A percentile compares a stretch with the other conserved stretches of the same genome.
Conservation (phyloP, 2,888 invertebrate genomes). For the Lottia scabra region DNA sequence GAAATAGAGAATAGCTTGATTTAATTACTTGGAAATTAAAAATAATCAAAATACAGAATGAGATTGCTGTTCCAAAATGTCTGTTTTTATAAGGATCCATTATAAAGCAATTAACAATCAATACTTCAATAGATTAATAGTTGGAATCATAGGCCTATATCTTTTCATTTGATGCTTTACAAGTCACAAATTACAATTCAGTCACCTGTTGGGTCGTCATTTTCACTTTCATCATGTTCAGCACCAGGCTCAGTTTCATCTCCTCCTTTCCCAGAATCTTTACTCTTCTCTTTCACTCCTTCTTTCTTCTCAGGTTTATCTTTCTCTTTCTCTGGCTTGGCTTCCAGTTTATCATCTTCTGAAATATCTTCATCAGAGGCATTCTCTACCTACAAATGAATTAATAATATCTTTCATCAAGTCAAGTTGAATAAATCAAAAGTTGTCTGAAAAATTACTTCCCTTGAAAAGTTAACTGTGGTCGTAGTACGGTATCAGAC, state of each 20-base stretch:
- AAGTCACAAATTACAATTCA: too few relatives aligned
- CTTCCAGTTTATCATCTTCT: constrained; percentile 57
- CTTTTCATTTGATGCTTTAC: too few relatives aligned
- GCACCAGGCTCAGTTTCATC: constrained; percentile 50
- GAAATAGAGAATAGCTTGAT: not conserved
- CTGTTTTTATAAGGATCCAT: too few relatives aligned
- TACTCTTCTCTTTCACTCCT: constrained; percentile 29
- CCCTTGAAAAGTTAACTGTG: not conserved
- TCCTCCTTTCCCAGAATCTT: constrained; percentile 36
- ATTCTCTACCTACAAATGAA: constrained; percentile 57
- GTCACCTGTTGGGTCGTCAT: constrained; percentile 73
- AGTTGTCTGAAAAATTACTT: not conserved
- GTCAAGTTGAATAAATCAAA: not conserved
- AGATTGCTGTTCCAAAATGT: too few relatives aligned
- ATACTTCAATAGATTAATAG: too few relatives aligned
- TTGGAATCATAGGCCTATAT: too few relatives aligned
- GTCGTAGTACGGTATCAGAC: not conserved
- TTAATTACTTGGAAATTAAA: too few relatives aligned
- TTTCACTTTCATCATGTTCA: constrained; percentile 72
- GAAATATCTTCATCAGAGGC: constrained; percentile 57
- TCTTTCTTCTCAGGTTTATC: constrained; percentile 35
- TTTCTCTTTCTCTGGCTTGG: constrained; percentile 30
- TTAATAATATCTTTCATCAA: not conserved
- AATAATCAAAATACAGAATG: too few relatives aligned
- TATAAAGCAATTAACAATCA: too few relatives aligned